Base-by-base conservation (phyloP, 2,113 vertebrate species). In the Esox niger region DNA sequence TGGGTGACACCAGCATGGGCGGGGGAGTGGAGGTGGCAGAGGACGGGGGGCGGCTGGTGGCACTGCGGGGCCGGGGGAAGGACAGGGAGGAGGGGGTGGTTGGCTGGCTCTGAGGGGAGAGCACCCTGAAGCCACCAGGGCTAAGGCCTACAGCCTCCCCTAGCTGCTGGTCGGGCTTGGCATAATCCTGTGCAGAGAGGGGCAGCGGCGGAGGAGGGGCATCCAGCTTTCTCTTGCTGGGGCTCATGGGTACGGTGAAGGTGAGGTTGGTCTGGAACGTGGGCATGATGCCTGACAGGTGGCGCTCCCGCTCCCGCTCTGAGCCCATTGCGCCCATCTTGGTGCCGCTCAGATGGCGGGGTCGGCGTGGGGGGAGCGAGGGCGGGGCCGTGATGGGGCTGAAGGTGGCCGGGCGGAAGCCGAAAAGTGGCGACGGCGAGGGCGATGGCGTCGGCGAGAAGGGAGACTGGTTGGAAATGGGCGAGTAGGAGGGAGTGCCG, bases 201-300 rank as follows among this genome's bases (percentile, higher is more conserved):
- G 85, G 76, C 46, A 88, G 70, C 0, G 84, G 87, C 43, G 86
- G 85, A 0, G 85, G 84, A 0, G 83, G 88, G 10, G 66, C 65
- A 46, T 96, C 94, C 0, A 91, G 82, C 85, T 95, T 95, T 67
- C 94, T 90, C 66, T 95, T 94, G 84, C 92, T 93, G 1, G 95
- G 95, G 79, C 95, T 97, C 90, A 97, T 94, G 69, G 95, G 95
- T 32, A 97, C 95, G 0, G 94, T 96, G 71, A 97, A 97, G 25
- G 94, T 95, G 31, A 97, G 89, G 83, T 93, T 95, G 80, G 94
- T 94, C 84, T 94, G 94, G 81, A 94, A 95, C 15, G 91, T 92
- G 61, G 95, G 93, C 27, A 93, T 85, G 46, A 96, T 94, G 65
- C 94, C 94, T 0, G 94, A 93, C 15, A 92, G 81, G 76, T 96